Percentiles rank a stretch among this genome's conserved stretches.
phyloP scores from a whole-genome alignment of 1,140 invertebrate genomes.

The Callitettix versicolor region DNA sequence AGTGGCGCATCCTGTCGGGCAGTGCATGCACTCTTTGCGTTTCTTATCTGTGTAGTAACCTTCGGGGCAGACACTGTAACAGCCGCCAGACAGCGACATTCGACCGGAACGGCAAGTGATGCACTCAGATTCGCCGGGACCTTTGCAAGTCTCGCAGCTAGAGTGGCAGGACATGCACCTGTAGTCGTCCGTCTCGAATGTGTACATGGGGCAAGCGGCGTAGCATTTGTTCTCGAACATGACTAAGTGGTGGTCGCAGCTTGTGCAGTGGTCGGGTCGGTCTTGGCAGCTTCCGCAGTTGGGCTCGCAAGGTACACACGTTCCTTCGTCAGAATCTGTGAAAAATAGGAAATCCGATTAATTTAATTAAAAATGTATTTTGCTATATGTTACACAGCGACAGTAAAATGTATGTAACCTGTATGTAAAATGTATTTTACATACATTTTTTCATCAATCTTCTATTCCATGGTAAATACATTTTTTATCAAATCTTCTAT shows the following conservation, averaged over 20 bases:
- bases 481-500: no score
- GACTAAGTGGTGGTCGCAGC: conserved; percentile 71
- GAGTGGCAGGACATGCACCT: conserved; percentile 66
- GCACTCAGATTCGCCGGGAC: conserved; percentile 63
- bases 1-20: conserved; percentile 58
- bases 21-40: conserved; percentile 59
- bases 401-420: no score
- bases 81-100: conserved; percentile 32
- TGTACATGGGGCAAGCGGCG: conserved; percentile 65
- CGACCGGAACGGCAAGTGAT: conserved; percentile 35
- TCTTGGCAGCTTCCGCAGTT: conserved; percentile 75
- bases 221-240: conserved; percentile 69
- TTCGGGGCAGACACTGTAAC: conserved; percentile 47
- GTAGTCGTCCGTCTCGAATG: conserved; percentile 74
- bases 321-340: conserved; percentile 54
- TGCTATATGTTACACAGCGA: no score
- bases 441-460: no score
- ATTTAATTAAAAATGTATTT: no score
- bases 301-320: conserved; percentile 65
- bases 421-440: no score
- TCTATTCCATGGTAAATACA: no score
- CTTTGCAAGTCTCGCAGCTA: conserved; percentile 72
- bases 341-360: no score
- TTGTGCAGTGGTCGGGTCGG: conserved; percentile 65
- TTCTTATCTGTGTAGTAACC: conserved; percentile 64